phyloP scores from a whole-genome alignment of 2,113 vertebrate genomes.

The Mobula birostris region DNA sequence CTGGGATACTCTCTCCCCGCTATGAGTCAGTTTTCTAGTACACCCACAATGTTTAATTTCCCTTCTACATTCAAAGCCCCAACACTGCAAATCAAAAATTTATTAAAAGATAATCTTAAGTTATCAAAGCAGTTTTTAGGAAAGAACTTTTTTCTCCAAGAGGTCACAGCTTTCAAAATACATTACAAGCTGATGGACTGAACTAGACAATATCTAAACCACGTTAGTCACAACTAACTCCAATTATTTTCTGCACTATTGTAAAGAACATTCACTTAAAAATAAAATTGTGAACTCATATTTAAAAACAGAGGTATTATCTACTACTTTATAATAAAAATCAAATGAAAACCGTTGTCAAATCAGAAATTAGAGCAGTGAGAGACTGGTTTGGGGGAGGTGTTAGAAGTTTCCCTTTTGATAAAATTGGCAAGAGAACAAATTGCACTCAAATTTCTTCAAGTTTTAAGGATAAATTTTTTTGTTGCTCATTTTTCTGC shows the following conservation, averaged over 20 bases:
- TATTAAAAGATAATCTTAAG: constrained; percentile 53
- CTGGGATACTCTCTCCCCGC: constrained; percentile 62
- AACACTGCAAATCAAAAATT: constrained; percentile 58
- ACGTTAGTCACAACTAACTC: not conserved
- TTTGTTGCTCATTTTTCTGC: not conserved
- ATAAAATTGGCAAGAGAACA: not conserved
- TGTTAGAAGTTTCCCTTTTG: not conserved
- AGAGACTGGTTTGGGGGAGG: not conserved
- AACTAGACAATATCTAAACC: not conserved
- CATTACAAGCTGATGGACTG: not conserved
- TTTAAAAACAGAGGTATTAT: not conserved
- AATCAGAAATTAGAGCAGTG: not conserved
- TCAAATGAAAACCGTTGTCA: not conserved
- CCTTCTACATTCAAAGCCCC: constrained; percentile 62
- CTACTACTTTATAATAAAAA: not conserved
- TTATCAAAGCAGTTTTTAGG: not conserved
- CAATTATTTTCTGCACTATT: not conserved
- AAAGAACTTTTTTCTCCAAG: not conserved
- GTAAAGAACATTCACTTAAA: not conserved
- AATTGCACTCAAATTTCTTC: not conserved
- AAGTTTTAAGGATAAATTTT: not conserved
- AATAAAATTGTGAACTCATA: not conserved
- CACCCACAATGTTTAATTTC: constrained; percentile 59
- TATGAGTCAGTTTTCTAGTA: constrained; percentile 71
- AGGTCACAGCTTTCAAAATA: not conserved